Evolutionary conservation across 37 sponge, comb jelly and placozoan genomes (phyloP).

Genomic region (Cladorhizidae sp.): DNA sequence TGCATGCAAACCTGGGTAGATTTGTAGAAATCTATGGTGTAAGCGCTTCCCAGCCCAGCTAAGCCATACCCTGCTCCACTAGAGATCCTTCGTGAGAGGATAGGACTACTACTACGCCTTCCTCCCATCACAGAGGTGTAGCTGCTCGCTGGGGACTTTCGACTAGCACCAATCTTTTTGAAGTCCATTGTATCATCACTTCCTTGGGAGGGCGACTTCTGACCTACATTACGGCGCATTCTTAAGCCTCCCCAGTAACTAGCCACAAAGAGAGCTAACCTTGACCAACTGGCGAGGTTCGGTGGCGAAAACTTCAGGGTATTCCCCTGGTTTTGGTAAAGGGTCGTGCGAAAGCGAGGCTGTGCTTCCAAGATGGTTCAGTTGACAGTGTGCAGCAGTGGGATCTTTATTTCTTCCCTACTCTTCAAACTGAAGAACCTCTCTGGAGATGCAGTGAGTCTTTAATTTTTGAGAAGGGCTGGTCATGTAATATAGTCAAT

Average conservation of each 20-base stretch:
- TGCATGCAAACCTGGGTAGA: background rate
- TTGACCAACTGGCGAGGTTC: too few relatives aligned
- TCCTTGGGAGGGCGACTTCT: constrained; percentile 3
- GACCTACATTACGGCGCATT: constrained; percentile 1
- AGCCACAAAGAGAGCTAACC: too few relatives aligned
- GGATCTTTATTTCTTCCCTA: constrained; percentile 51
- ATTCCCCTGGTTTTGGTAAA: too few relatives aligned
- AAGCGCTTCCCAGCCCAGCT: background rate
- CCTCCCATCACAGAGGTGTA: too few relatives aligned
- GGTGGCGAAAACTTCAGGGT: too few relatives aligned
- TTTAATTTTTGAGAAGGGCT: background rate
- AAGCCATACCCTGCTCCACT: background rate
- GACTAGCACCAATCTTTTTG: too few relatives aligned
- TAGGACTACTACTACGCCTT: constrained; percentile 1
- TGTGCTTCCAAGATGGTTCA: background rate
- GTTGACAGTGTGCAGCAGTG: constrained; percentile 22
- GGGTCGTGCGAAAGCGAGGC: too few relatives aligned
- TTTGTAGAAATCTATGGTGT: background rate
- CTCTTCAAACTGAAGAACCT: constrained; percentile 65
- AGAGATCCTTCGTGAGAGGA: background rate
- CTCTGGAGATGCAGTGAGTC: constrained; percentile 63
- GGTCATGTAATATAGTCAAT: background rate
- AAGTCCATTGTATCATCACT: background rate
- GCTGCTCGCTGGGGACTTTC: too few relatives aligned
- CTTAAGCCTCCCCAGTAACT: too few relatives aligned